Conservation (phyloP, 2,888 invertebrate genomes). For the Harpagoxenus sublaevis region DNA sequence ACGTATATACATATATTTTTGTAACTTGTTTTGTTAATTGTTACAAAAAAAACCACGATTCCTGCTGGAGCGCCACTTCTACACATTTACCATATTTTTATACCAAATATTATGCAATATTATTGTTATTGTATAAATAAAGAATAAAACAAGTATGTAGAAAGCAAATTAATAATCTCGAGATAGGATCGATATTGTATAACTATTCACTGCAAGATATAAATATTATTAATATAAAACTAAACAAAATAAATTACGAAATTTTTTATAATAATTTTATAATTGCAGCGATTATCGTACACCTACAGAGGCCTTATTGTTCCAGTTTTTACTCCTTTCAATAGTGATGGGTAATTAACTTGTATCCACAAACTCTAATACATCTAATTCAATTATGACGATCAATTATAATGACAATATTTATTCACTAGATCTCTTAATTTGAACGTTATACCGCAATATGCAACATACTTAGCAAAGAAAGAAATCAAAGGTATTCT, state of each 20-base stretch:
- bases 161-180: neutral
- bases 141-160: neutral
- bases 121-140: neutral
- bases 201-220: neutral
- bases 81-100: no score
- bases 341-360: constrained; percentile 87
- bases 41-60: no score
- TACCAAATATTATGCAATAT: no score
- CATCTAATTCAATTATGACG: neutral
- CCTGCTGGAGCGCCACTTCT: no score
- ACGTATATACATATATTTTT: no score
- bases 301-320: constrained; percentile 89
- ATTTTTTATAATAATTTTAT: constrained; percentile 15
- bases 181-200: neutral
- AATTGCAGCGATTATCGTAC: constrained; percentile 62
- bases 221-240: constrained; percentile 45
- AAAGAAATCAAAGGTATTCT: constrained; percentile 90
- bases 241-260: constrained; percentile 52
- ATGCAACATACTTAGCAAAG: constrained; percentile 89
- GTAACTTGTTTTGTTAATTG: no score
- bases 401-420: neutral
- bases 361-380: neutral
- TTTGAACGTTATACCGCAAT: constrained; percentile 88
- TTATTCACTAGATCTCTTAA: constrained; percentile 70
- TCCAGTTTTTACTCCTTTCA: constrained; percentile 91